These are phyloP conservation scores for Troides aeacus DNA, from an alignment of 2,888 invertebrate genomes.

Conservation along the genomic window DNA sequence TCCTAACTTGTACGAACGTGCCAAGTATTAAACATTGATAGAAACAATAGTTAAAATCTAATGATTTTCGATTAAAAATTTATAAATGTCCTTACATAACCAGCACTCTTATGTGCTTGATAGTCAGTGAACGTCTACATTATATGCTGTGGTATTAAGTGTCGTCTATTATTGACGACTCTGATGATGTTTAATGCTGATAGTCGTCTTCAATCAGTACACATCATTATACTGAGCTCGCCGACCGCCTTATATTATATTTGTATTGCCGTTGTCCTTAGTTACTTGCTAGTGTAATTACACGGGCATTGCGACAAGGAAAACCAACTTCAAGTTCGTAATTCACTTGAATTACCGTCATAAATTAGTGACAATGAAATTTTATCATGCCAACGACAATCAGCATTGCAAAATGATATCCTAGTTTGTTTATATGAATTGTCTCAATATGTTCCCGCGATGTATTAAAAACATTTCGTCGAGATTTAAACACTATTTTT, in stretches of 20 bases:
- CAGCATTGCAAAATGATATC: background rate
- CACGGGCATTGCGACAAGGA: background rate
- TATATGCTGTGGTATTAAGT: background rate
- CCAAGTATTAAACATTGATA: no score
- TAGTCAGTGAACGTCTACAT: background rate
- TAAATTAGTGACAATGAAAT: background rate
- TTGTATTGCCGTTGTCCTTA: background rate
- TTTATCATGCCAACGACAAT: background rate
- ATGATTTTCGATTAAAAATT: background rate
- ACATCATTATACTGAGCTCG: no score
- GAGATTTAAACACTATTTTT: background rate
- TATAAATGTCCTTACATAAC: background rate
- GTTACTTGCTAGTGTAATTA: background rate
- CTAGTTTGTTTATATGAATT: background rate
- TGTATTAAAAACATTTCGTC: background rate
- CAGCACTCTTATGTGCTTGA: background rate
- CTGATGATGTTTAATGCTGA: no score
- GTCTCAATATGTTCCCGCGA: background rate
- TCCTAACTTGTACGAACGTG: no score
- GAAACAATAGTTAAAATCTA: no score
- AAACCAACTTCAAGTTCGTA: background rate
- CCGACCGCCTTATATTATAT: background rate
- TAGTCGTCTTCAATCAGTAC: no score
- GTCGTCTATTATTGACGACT: no score
- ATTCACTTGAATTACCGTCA: background rate